These are phyloP conservation scores for Habrosyne pyritoides DNA, from an alignment of 2,888 invertebrate genomes.

Conservation along the genomic window DNA sequence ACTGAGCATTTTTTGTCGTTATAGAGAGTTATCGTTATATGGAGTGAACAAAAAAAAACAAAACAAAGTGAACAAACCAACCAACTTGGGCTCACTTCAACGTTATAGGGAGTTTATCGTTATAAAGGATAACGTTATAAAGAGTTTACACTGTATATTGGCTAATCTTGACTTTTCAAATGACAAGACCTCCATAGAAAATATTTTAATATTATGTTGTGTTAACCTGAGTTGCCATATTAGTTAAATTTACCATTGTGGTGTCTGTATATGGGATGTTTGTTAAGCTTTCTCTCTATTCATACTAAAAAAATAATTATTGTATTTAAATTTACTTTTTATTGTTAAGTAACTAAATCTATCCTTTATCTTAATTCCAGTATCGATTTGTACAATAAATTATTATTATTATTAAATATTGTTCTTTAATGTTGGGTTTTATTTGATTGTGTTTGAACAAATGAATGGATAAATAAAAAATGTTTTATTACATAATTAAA, in stretches of 20 bases:
- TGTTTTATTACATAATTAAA: conserved; percentile 59
- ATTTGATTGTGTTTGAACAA: conserved; percentile 23
- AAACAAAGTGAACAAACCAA: too few species aligned
- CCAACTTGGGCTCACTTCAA: too few species aligned
- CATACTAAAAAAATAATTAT: conserved; percentile 54
- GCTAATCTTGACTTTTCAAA: too few species aligned
- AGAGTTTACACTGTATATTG: too few species aligned
- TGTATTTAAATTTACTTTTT: conserved; percentile 62
- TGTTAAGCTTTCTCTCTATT: conserved; percentile 58
- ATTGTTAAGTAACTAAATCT: conserved; percentile 66
- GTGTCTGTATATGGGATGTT: conserved; percentile 78
- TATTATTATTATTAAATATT: conserved; percentile 53
- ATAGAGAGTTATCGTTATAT: too few species aligned
- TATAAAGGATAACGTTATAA: too few species aligned
- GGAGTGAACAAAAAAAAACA: too few species aligned
- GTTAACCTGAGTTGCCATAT: conserved; percentile 41
- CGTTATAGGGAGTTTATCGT: too few species aligned
- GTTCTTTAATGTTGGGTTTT: conserved; percentile 52
- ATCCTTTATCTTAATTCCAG: conserved; percentile 77
- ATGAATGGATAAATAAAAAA: conserved; percentile 44
- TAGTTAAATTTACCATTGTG: conserved; percentile 47
- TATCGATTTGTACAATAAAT: conserved; percentile 78
- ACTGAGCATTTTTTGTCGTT: too few species aligned
- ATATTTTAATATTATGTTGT: conserved; percentile 27
- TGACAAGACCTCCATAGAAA: neutral